A percentile compares a stretch with the other conserved stretches of the same genome.
These are phyloP conservation scores for Propsilocerus akamusi DNA, from an alignment of 1,140 invertebrate species.

Conservation along the genomic window DNA sequence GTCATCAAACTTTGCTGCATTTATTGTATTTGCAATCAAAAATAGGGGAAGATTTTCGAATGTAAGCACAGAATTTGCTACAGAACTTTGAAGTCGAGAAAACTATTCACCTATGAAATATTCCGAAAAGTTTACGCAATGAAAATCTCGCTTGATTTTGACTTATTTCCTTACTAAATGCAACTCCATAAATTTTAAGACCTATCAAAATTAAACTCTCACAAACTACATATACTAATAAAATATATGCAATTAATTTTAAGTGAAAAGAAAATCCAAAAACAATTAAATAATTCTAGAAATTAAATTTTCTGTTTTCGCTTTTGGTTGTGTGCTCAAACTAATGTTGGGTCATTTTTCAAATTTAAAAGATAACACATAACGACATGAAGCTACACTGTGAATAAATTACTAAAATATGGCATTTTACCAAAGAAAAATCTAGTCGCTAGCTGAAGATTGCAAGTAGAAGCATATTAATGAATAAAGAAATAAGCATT, in stretches of 20 bases:
- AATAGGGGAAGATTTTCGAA: constrained; percentile 4
- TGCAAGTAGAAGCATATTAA: background rate
- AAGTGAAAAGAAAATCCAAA: background rate
- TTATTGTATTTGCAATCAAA: background rate
- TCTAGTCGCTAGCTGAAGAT: too few relatives aligned
- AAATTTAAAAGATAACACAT: background rate
- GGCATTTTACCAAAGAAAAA: background rate
- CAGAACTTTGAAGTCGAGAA: background rate
- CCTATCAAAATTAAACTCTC: background rate
- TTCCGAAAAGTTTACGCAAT: too few relatives aligned
- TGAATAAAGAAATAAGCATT: background rate
- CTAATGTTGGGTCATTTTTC: background rate
- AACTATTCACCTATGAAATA: too few relatives aligned
- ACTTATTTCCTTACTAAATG: background rate
- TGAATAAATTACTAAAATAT: background rate
- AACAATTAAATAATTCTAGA: background rate
- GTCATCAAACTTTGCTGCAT: background rate
- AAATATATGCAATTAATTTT: background rate
- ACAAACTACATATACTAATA: background rate
- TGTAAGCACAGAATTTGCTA: background rate
- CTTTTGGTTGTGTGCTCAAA: background rate
- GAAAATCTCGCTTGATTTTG: background rate
- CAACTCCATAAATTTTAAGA: background rate
- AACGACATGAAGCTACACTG: background rate
- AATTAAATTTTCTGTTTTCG: background rate